These are phyloP conservation scores for Philopotamus ludificatus DNA, from an alignment of 1,140 invertebrate genomes.

Conservation along the genomic window DNA sequence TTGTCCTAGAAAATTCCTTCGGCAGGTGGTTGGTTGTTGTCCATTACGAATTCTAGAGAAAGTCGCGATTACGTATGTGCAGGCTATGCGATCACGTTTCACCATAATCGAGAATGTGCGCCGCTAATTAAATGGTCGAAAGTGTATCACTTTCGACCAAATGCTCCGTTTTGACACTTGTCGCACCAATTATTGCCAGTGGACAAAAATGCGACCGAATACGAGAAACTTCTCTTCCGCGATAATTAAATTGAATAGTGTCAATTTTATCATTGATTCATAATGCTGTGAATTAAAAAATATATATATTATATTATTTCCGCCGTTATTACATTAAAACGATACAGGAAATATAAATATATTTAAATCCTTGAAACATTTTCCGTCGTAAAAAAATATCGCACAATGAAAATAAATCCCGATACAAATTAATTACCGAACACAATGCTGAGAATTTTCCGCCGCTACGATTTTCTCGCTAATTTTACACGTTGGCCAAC, in stretches of 20 bases:
- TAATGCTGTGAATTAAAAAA: neutral
- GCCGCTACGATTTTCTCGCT: neutral
- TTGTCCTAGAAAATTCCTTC: constrained; percentile 32
- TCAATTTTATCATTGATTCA: neutral
- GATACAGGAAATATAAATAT: neutral
- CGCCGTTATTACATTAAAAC: neutral
- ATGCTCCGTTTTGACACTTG: neutral
- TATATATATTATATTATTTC: neutral
- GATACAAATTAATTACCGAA: neutral
- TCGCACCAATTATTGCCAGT: too few species aligned
- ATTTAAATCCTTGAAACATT: neutral
- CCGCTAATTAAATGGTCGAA: constrained; percentile 1
- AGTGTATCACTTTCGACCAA: constrained; percentile 10
- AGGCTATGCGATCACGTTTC: neutral
- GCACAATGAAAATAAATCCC: too few species aligned
- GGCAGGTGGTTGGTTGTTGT: constrained; percentile 15
- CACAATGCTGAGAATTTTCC: neutral
- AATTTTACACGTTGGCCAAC: neutral
- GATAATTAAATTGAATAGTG: too few species aligned
- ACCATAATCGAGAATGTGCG: neutral
- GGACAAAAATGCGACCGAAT: too few species aligned
- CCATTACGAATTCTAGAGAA: constrained; percentile 27
- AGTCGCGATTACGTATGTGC: constrained; percentile 35
- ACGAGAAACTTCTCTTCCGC: too few species aligned
- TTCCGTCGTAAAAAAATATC: neutral